Evolutionary conservation across 2,888 invertebrate species (phyloP).

Genomic region (Gnatocerus cornutus): DNA sequence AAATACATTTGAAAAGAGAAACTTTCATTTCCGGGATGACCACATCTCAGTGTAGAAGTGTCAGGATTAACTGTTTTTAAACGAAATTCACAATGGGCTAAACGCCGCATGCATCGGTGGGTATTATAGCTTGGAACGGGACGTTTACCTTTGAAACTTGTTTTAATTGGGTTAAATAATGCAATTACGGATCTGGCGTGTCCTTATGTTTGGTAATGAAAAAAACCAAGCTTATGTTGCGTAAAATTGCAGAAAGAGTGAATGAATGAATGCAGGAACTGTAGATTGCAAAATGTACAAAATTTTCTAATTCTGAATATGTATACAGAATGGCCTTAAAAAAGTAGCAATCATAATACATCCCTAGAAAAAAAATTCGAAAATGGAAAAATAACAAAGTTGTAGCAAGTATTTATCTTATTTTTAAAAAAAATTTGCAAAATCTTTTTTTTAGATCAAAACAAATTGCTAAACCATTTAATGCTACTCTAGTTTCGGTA

Average conservation of each 20-base stretch:
- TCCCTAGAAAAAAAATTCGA: no score
- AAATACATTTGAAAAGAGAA: slow-evolving; percentile 12
- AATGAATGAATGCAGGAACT: neutral
- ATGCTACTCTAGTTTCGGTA: no score
- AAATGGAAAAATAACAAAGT: no score
- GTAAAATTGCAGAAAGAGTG: neutral
- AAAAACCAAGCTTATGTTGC: slow-evolving; percentile 2
- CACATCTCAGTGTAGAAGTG: slow-evolving; percentile 9
- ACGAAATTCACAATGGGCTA: slow-evolving; percentile 28
- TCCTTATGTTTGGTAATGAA: slow-evolving; percentile 5
- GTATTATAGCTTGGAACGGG: slow-evolving; percentile 41
- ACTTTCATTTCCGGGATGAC: neutral
- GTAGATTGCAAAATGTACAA: no score
- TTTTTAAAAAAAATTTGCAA: no score
- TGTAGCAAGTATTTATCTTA: no score
- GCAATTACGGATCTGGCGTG: slow-evolving; percentile 34
- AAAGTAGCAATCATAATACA: no score
- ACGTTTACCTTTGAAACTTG: slow-evolving; percentile 45
- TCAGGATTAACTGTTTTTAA: slow-evolving; percentile 13
- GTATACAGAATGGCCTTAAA: no score
- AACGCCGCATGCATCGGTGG: slow-evolving; percentile 46
- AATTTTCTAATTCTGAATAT: no score
- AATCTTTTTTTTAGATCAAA: no score
- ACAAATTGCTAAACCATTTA: no score
- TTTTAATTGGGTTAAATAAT: slow-evolving; percentile 48